Base-by-base conservation (phyloP, 1,140 invertebrate species). In the Latrodectus geometricus region DNA sequence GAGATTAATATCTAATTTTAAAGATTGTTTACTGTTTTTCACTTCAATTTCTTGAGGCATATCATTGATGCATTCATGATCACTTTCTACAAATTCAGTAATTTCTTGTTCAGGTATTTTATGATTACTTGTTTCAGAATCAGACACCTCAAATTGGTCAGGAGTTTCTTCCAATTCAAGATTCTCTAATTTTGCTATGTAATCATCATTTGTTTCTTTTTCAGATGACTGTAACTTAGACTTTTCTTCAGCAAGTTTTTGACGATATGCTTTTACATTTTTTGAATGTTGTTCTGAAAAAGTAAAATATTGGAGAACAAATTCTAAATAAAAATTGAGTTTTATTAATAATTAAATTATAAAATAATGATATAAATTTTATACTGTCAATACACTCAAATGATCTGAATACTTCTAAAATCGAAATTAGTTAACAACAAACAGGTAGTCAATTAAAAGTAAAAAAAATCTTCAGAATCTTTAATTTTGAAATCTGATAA, bases 211-310 rank as follows among this genome's bases (percentile, higher is more conserved):
- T 20, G 17, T 21, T 9, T 49, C 68, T 8, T 72, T 20, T 8
- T 23, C 68, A 9, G 9, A 17, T 8, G 79, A 70, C 35, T 81
- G 54, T 2, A 14, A 14, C 11, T 72, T 11, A 70, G 15, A 0
- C 52, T n/a, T 12, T 20, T 78, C 74, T 14, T 66, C 35, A 48
- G 83, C 65, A 9, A 86, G 21, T 21, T 86, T 48, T 70, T 78
- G 73, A 4, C 68, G 65, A 52, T 78, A 61, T 23, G 74, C 90
- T 88, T 91, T 91, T 84, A 93, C 91, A 87, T 90, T 92, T 74
- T 92, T 89, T 70, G 90, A 90, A 88, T 94, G 93, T 89, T 92
- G 88, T 81, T 90, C 92, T 92, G 90, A 65, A 76, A 66, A 89
- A n/a, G 12, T 54, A 56, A 23, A 21, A 20, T 15, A 56, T 20